Conservation (phyloP, 1,140 invertebrate species). For the Metopolophium dirhodum region DNA sequence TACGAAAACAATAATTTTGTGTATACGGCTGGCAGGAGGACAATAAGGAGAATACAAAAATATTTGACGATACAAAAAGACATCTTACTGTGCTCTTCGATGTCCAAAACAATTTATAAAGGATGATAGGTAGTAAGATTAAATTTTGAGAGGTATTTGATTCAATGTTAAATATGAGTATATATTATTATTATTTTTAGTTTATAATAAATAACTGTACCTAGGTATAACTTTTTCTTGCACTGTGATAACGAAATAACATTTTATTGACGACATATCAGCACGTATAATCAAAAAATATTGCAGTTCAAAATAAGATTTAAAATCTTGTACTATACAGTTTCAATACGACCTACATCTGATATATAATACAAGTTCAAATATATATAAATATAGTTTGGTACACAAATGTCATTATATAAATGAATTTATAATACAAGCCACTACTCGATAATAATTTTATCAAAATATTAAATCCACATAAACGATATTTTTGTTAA, state of each 20-base stretch:
- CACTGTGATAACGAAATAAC: not conserved
- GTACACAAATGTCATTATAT: not conserved
- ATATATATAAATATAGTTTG: not conserved
- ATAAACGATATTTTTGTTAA: slow-evolving; percentile 23
- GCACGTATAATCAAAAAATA: not conserved
- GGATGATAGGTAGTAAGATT: not conserved
- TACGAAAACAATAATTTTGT: slow-evolving; percentile 37
- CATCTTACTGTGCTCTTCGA: not conserved
- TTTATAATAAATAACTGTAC: not conserved
- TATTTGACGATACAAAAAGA: not conserved
- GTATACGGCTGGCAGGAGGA: not conserved
- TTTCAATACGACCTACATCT: not conserved
- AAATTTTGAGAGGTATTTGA: not conserved
- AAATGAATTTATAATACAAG: not conserved
- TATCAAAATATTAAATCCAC: not conserved
- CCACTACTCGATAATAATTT: not conserved
- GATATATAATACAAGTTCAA: not conserved
- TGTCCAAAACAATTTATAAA: not conserved
- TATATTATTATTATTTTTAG: not conserved
- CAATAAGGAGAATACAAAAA: not conserved
- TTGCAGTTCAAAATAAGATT: not conserved
- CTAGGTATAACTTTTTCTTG: not conserved
- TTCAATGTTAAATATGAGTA: not conserved
- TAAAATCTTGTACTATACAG: not conserved
- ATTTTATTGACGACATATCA: slow-evolving; percentile 14